Evolutionary conservation across 2,797 vertebrate species (phyloP).

Genomic region (Rhinichthys osculus): DNA sequence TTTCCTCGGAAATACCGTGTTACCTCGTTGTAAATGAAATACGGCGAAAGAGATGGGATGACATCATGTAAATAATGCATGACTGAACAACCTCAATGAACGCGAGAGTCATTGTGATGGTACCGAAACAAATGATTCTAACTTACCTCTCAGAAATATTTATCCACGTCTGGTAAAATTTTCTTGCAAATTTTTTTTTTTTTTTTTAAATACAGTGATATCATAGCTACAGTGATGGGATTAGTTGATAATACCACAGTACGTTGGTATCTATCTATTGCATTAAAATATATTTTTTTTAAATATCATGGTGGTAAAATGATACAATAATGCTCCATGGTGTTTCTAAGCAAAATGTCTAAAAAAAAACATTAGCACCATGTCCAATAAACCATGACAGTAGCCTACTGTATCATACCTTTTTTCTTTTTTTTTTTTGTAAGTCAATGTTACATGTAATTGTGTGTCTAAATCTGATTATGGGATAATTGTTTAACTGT

Average conservation of each 20-base stretch:
- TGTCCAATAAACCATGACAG: not conserved
- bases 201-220: too few species aligned
- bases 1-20: conserved; percentile 20
- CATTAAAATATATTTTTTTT: not conserved
- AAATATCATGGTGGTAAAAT: not conserved
- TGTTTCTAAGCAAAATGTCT: not conserved
- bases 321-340: not conserved
- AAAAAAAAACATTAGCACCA: not conserved
- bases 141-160: not conserved
- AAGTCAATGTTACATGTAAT: not conserved
- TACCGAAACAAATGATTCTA: not conserved
- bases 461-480: not conserved
- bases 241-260: not conserved
- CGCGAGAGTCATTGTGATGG: conserved; percentile 59
- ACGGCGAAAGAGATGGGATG: conserved; percentile 73
- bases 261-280: not conserved
- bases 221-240: not conserved
- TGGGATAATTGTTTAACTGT: not conserved
- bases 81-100: conserved; percentile 74
- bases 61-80: conserved; percentile 81
- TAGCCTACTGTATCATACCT: not conserved
- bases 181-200: too few species aligned
- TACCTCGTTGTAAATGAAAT: conserved; percentile 65
- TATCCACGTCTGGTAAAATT: not conserved
- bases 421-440: not conserved